Evolutionary conservation across 2,113 vertebrate genomes (phyloP).

Genomic region (Mesembrinibis cayennensis): DNA sequence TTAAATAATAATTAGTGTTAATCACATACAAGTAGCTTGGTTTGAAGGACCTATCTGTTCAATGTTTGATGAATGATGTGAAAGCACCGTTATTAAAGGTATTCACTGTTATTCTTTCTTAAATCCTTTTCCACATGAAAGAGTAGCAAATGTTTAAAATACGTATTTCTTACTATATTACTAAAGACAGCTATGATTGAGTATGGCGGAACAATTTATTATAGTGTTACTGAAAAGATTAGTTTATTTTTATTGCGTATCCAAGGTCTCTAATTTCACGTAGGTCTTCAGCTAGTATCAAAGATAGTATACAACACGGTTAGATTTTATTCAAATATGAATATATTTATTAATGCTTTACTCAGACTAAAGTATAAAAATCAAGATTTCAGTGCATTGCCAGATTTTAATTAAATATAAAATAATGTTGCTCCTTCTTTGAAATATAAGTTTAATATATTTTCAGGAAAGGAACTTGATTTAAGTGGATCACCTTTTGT

Average conservation of each 20-base stretch:
- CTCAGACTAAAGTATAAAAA: not conserved
- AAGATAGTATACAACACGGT: not conserved
- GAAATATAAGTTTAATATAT: not conserved
- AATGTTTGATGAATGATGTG: not conserved
- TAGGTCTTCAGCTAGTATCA: not conserved
- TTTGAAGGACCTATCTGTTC: slow-evolving; percentile 5
- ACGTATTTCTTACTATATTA: not conserved
- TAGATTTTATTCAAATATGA: not conserved
- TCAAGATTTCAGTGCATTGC: not conserved
- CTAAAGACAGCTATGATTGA: not conserved
- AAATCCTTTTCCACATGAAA: not conserved
- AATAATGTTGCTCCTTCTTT: not conserved
- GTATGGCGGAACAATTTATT: not conserved
- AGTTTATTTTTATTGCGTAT: not conserved
- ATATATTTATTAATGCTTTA: not conserved
- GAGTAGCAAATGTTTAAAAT: not conserved
- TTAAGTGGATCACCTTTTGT: not conserved
- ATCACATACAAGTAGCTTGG: not conserved
- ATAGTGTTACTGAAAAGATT: not conserved
- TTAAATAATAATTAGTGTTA: slow-evolving; percentile 31
- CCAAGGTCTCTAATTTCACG: not conserved
- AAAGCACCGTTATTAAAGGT: not conserved
- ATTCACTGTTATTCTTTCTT: not conserved
- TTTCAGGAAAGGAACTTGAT: not conserved
- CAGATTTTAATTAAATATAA: not conserved